phyloP scores from a whole-genome alignment of 2,113 vertebrate species.

The Scophthalmus maximus region DNA sequence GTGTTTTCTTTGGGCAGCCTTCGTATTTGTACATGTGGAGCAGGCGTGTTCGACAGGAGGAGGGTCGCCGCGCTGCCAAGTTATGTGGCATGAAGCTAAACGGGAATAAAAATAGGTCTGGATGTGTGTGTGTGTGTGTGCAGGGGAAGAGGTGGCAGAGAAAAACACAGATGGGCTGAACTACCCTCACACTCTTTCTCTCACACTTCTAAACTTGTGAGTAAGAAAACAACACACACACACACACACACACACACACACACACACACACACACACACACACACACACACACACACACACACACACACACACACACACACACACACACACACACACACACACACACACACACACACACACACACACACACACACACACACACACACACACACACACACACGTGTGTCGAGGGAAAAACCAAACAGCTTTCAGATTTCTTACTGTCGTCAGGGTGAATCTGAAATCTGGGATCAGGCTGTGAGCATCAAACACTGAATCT shows the following conservation, averaged over 20 bases:
- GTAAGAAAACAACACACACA: slow-evolving; percentile 35
- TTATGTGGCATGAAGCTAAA: slow-evolving; percentile 82
- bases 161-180: slow-evolving; percentile 63
- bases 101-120: slow-evolving; percentile 79
- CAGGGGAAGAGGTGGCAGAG: slow-evolving; percentile 28
- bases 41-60: slow-evolving; percentile 70
- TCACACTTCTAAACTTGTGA: slow-evolving; percentile 30
- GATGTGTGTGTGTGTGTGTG: slow-evolving; percentile 39
- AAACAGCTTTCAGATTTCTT: slow-evolving; percentile 63
- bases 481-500: slow-evolving; percentile 36
- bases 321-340: neutral
- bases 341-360: neutral
- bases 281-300: neutral
- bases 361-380: neutral
- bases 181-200: neutral
- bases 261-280: neutral
- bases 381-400: neutral
- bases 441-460: slow-evolving; percentile 25
- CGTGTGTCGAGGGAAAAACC: slow-evolving; percentile 40
- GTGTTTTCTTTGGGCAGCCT: slow-evolving; percentile 78
- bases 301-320: neutral
- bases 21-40: slow-evolving; percentile 81
- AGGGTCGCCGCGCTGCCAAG: slow-evolving; percentile 76
- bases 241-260: neutral
- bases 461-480: slow-evolving; percentile 36